These are phyloP conservation scores for Aepyceros melampus DNA, from an alignment of 2,113 vertebrate genomes.

Conservation along the genomic window DNA sequence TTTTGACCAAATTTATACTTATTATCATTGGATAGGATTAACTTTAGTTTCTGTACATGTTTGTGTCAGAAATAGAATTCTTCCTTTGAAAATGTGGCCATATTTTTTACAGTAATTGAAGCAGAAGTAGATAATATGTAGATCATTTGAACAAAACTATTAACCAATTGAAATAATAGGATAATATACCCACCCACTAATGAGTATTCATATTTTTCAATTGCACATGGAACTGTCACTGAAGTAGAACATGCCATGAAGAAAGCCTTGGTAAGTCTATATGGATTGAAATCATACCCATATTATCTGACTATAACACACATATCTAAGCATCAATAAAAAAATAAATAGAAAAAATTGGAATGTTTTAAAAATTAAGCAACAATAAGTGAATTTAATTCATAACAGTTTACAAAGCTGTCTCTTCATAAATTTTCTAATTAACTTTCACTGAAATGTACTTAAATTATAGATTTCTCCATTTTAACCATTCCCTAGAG, in stretches of 20 bases:
- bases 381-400: neutral
- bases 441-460: neutral
- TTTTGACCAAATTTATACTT: neutral
- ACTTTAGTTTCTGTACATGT: neutral
- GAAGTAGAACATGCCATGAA: neutral
- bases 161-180: neutral
- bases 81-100: neutral
- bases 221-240: neutral
- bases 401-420: neutral
- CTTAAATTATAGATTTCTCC: neutral
- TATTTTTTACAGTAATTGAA: neutral
- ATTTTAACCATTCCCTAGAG: accelerated
- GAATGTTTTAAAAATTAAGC: neutral
- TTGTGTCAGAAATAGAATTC: neutral
- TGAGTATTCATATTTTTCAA: neutral
- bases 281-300: neutral
- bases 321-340: neutral
- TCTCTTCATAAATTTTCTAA: neutral
- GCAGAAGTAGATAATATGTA: neutral
- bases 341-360: neutral
- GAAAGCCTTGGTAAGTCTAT: neutral
- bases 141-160: neutral
- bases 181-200: neutral
- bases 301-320: neutral
- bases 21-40: neutral